Percentiles rank a stretch among this genome's conserved stretches.
Evolutionary conservation across 2,113 vertebrate species (phyloP).

Genomic region (Scytalopus superciliaris): DNA sequence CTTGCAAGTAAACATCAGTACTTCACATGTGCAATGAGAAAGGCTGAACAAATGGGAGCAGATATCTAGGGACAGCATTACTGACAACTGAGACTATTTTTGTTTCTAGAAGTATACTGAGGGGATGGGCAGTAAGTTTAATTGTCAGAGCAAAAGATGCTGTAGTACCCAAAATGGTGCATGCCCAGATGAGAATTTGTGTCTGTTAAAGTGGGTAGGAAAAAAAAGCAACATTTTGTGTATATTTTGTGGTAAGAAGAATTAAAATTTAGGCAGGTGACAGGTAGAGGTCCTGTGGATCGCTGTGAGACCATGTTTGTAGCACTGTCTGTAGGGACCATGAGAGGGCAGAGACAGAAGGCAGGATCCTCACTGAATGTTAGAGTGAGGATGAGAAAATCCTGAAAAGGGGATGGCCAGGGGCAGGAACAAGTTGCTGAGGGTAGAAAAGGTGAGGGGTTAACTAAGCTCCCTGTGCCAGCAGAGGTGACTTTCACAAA

Average conservation of each 20-base stretch:
- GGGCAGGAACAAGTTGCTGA: neutral
- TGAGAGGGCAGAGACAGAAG: neutral
- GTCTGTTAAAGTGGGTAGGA: neutral
- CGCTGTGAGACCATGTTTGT: neutral
- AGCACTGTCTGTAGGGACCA: neutral
- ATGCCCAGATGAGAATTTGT: neutral
- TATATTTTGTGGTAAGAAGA: neutral
- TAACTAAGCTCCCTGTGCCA: neutral
- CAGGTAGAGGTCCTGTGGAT: neutral
- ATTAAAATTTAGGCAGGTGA: neutral
- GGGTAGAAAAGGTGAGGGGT: neutral
- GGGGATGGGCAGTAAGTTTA: neutral
- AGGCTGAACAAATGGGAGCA: neutral
- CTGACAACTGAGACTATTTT: neutral
- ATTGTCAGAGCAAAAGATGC: neutral
- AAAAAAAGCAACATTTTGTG: neutral
- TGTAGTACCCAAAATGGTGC: neutral
- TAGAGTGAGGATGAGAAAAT: neutral
- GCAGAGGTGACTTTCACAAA: neutral
- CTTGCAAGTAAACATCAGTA: neutral
- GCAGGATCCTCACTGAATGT: neutral
- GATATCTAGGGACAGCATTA: neutral
- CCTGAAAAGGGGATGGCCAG: neutral
- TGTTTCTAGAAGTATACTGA: neutral
- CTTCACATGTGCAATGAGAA: neutral